These are phyloP conservation scores for Lycorma delicatula DNA, from an alignment of 1,140 invertebrate species.

Conservation along the genomic window DNA sequence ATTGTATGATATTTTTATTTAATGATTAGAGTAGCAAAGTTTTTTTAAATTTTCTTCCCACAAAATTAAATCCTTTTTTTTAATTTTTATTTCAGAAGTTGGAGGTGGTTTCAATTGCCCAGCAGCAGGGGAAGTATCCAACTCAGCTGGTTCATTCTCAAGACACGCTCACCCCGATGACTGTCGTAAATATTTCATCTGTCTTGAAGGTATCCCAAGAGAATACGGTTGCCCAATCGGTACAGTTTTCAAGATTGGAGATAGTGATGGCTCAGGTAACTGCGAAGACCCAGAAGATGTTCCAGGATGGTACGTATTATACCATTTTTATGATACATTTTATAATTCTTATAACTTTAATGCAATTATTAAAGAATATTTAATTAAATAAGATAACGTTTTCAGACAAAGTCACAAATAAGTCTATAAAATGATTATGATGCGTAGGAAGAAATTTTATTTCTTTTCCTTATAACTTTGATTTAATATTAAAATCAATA, in stretches of 20 bases:
- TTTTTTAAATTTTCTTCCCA: background rate
- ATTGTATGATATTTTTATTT: background rate
- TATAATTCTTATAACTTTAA: too few relatives aligned
- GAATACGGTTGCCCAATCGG: slow-evolving; percentile 94
- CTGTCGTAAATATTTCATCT: slow-evolving; percentile 92
- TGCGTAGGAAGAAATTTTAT: too few relatives aligned
- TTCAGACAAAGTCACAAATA: too few relatives aligned
- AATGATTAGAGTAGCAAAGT: background rate
- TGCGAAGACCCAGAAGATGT: slow-evolving; percentile 91
- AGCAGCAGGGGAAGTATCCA: slow-evolving; percentile 64
- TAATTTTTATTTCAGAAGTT: slow-evolving; percentile 56
- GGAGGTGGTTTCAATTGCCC: slow-evolving; percentile 83
- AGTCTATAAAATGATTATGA: too few relatives aligned
- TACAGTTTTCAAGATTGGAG: slow-evolving; percentile 91
- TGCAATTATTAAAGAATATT: too few relatives aligned
- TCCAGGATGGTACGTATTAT: slow-evolving; percentile 79
- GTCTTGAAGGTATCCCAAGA: slow-evolving; percentile 75
- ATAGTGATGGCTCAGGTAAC: slow-evolving; percentile 76
- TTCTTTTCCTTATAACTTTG: too few relatives aligned
- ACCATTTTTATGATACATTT: background rate
- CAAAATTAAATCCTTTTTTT: too few relatives aligned
- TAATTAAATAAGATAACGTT: too few relatives aligned
- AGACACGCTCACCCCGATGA: slow-evolving; percentile 90
- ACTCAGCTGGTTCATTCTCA: slow-evolving; percentile 76
- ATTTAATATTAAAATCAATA: too few relatives aligned